phyloP scores from a whole-genome alignment of 2,888 invertebrate genomes.

The Drosophila putrida region DNA sequence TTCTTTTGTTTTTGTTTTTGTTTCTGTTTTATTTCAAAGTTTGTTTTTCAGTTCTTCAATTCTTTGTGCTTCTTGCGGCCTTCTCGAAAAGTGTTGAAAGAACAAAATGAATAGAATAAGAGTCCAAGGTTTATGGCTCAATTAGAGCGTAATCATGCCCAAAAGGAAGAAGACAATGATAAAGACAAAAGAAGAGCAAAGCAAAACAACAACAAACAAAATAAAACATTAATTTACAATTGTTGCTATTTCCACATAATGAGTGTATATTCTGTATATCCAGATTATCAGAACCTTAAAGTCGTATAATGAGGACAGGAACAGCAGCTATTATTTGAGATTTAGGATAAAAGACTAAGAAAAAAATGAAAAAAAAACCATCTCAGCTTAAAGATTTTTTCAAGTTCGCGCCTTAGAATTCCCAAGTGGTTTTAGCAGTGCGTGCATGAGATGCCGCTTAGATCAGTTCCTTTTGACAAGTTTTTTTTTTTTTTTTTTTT shows the following conservation, averaged over 20 bases:
- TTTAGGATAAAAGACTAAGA: background rate
- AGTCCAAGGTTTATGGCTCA: constrained; percentile 52
- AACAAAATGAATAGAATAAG: constrained; percentile 38
- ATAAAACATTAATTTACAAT: constrained; percentile 6
- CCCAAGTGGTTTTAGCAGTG: too few relatives aligned
- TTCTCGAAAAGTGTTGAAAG: constrained; percentile 47
- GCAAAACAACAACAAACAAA: background rate
- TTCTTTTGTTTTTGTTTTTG: constrained; percentile 8
- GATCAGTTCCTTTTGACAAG: too few relatives aligned
- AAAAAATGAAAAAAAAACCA: too few relatives aligned
- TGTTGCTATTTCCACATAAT: constrained; percentile 5
- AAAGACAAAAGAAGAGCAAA: constrained; percentile 11
- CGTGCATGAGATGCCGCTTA: too few relatives aligned
- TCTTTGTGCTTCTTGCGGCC: constrained; percentile 32
- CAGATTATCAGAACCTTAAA: too few relatives aligned
- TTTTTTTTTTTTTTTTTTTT: too few relatives aligned
- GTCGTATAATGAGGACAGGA: too few relatives aligned
- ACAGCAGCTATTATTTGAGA: too few relatives aligned
- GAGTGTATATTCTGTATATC: background rate
- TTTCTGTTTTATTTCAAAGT: background rate
- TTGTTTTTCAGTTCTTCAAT: constrained; percentile 29
- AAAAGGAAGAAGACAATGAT: constrained; percentile 15
- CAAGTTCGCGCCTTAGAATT: too few relatives aligned
- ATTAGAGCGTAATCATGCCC: constrained; percentile 52
- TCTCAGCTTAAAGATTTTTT: too few relatives aligned